phyloP scores from a whole-genome alignment of 2,113 vertebrate genomes.

The Poecile atricapillus region DNA sequence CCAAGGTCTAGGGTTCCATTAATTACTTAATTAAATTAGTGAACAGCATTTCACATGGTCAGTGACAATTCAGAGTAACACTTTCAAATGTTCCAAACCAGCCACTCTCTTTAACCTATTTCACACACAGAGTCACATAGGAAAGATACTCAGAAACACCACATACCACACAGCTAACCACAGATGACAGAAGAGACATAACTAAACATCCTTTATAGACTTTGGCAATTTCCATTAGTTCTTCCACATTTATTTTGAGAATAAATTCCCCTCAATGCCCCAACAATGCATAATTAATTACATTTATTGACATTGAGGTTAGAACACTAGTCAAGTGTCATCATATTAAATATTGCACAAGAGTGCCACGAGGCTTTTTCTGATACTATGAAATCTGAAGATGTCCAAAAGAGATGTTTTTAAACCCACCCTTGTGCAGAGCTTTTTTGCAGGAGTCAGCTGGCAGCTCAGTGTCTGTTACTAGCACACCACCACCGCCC shows the following conservation, averaged over 20 bases:
- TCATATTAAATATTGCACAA: neutral
- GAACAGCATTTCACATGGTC: neutral
- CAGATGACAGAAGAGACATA: neutral
- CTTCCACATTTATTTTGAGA: neutral
- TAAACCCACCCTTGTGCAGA: neutral
- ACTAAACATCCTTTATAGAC: neutral
- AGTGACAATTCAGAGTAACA: neutral
- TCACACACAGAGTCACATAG: neutral
- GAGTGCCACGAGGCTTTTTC: neutral
- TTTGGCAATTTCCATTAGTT: neutral
- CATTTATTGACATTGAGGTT: neutral
- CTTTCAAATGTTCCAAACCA: neutral
- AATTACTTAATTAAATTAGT: neutral
- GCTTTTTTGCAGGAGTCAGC: neutral
- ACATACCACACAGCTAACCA: neutral
- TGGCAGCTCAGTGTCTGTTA: neutral
- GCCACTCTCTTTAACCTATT: neutral
- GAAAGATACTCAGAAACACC: neutral
- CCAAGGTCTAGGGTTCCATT: neutral
- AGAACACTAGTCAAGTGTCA: neutral
- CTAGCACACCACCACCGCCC: neutral
- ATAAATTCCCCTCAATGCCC: neutral
- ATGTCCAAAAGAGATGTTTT: neutral
- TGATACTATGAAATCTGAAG: neutral
- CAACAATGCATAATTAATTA: neutral